Evolutionary conservation across 2,797 vertebrate species (phyloP).

Genomic region (Myoxocephalus aenaeus): DNA sequence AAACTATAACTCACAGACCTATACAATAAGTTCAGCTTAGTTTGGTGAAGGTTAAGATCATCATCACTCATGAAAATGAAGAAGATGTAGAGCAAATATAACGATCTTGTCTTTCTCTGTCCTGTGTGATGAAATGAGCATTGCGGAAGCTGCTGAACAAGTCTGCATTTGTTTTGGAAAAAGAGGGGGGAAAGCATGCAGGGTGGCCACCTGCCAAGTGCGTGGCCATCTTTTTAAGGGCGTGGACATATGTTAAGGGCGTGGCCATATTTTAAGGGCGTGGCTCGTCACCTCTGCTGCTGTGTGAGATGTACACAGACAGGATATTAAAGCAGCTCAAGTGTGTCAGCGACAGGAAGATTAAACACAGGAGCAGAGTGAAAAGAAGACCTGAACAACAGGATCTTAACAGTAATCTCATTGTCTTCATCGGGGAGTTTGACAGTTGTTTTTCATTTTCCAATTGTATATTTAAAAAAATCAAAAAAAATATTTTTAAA

Average conservation of each 20-base stretch:
- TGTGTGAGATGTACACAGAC: neutral
- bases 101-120: neutral
- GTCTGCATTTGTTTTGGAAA: neutral
- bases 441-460: neutral
- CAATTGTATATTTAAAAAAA: neutral
- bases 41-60: neutral
- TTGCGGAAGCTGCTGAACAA: neutral
- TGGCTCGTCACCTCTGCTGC: neutral
- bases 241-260: neutral
- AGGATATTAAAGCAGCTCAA: neutral
- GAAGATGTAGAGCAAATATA: neutral
- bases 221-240: constrained; percentile 1
- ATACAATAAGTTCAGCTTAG: neutral
- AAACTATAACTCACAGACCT: neutral
- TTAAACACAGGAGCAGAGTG: neutral
- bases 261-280: neutral
- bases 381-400: neutral
- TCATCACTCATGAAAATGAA: neutral
- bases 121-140: neutral
- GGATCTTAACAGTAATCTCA: neutral
- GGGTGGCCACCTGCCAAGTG: neutral
- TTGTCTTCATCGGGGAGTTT: neutral
- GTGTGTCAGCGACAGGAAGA: neutral
- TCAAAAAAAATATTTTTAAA: neutral
- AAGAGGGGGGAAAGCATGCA: neutral